Evolutionary conservation across 2,113 vertebrate genomes (phyloP), one percentile per base, ranked within the genome.

Genomic region (Labeo rohita): DNA sequence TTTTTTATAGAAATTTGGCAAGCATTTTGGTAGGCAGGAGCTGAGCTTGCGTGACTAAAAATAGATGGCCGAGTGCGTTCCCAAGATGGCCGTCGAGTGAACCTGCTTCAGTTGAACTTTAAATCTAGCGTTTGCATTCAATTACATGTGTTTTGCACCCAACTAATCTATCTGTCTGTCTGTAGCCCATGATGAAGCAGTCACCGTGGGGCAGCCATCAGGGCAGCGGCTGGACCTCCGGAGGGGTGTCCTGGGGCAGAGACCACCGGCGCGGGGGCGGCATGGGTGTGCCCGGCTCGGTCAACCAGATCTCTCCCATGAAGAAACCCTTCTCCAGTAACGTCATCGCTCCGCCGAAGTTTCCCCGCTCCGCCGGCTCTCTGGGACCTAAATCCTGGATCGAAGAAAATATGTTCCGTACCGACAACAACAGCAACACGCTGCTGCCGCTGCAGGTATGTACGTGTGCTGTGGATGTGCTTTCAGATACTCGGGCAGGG

Each of bases 291-390:
- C 96, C 97, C 34, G 97, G 97, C 89, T 96, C 97, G 43, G 93
- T 97, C 92, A 97, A 96, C 90, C 98, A 98, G 91, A 95, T 96
- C 86, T 99, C 98, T 8, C 98, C 98, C 80, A 91, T 98, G 95
- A 99, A 99, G 95, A 99, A 99, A 89, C 96, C 97, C 0, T 99
- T 97, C 93, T 98, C 97, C 81, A 97, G 97, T 93, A 98, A 96
- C 90, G 96, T 99, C 95, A 99, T 99, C 91, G 98, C 97, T 86
- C 98, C 98, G 18, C 98, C 98, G 85, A 99, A 99, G 95, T 99
- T 98, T 91, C 97, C 97, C 84, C 97, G 98, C 80, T 96, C 97
- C 1, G 96, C 93, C 52, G 96, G 96, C 59, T 96, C 97, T 1
- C 92, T 97, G 92, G 96, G 96, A 89, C 97, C 97, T 75, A 99